phyloP scores from a whole-genome alignment of 2,797 vertebrate species.

The Loris lydekkerianus region DNA sequence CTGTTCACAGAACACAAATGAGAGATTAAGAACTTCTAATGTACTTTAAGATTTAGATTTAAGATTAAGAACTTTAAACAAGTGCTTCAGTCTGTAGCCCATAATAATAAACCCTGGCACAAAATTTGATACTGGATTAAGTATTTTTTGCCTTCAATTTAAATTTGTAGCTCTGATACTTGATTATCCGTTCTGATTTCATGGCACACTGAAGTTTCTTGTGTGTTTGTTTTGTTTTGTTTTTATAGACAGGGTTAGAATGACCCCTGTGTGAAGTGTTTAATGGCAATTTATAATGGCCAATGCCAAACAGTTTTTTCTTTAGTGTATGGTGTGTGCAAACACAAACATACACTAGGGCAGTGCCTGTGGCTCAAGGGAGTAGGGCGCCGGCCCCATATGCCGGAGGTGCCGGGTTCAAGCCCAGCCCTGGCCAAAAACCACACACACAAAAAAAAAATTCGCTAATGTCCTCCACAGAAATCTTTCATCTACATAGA shows the following conservation, averaged over 20 bases:
- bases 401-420: no score
- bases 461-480: conserved; percentile 47
- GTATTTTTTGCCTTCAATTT: conserved; percentile 36
- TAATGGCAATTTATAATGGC: conserved; percentile 27
- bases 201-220: background rate
- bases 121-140: conserved; percentile 43
- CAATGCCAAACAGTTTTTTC: conserved; percentile 33
- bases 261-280: conserved; percentile 9
- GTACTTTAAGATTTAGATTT: no score
- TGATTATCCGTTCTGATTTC: conserved; percentile 20
- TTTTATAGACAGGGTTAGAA: conserved; percentile 45
- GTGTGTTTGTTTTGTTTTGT: background rate
- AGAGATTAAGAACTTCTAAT: conserved; percentile 22
- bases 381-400: no score
- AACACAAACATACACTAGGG: conserved; percentile 20
- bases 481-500: conserved; percentile 49
- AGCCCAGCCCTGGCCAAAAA: no score
- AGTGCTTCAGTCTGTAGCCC: conserved; percentile 1
- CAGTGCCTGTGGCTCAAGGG: no score
- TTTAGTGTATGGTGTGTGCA: background rate
- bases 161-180: conserved; percentile 44
- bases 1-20: background rate
- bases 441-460: no score
- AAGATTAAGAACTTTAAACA: background rate
- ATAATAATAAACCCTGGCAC: conserved; percentile 40